Evolutionary conservation across 2,113 vertebrate genomes (phyloP).

Genomic region (Accipiter virgatus): DNA sequence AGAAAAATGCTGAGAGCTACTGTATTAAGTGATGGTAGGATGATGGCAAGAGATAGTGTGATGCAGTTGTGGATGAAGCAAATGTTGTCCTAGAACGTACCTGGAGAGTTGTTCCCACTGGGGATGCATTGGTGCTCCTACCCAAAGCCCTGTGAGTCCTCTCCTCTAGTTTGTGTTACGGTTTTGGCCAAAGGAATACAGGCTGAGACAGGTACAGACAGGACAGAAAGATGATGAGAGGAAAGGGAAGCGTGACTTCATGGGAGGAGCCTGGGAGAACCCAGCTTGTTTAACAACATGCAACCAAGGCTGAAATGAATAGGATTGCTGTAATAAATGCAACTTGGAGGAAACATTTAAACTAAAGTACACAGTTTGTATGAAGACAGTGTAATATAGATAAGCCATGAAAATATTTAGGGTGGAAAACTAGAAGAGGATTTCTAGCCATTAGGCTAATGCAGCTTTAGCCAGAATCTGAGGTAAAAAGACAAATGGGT

Average conservation of each 20-base stretch:
- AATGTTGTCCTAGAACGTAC: not conserved
- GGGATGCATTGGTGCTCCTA: not conserved
- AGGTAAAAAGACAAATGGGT: not conserved
- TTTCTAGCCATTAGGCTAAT: not conserved
- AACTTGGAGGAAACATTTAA: not conserved
- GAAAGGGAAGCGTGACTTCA: not conserved
- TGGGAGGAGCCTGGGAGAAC: not conserved
- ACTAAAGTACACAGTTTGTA: accelerated
- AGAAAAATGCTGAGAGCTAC: not conserved
- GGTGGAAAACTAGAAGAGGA: not conserved
- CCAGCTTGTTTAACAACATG: not conserved
- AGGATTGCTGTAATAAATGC: not conserved
- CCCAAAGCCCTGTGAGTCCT: not conserved
- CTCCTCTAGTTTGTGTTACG: not conserved
- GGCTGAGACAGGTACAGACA: not conserved
- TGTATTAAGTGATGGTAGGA: not conserved
- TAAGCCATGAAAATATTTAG: not conserved
- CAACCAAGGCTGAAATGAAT: not conserved
- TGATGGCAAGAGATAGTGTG: not conserved
- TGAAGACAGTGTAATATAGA: not conserved
- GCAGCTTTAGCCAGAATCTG: not conserved
- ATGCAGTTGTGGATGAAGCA: not conserved
- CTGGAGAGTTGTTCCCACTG: not conserved
- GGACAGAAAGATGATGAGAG: not conserved
- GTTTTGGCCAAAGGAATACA: not conserved